Conservation (phyloP, 1,140 invertebrate genomes). For the Theocolax elegans region DNA sequence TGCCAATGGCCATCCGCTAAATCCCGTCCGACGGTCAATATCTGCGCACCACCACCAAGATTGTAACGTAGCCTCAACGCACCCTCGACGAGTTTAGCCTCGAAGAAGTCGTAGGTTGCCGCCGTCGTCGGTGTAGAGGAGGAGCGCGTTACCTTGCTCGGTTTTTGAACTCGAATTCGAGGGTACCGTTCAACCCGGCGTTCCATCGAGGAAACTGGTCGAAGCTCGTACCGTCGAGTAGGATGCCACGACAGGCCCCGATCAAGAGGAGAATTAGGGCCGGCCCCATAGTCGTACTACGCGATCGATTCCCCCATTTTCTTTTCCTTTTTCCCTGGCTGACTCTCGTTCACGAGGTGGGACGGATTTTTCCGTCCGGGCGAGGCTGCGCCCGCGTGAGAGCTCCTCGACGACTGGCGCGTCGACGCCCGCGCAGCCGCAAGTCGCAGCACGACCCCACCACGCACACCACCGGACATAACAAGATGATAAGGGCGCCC, state of each 20-base stretch:
- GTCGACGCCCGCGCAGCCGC: not conserved
- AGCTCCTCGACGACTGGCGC: not conserved
- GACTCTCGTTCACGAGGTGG: too few relatives aligned
- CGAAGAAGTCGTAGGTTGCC: conserved; percentile 95
- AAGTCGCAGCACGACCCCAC: not conserved
- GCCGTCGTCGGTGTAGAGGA: conserved; percentile 94
- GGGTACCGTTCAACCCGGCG: conserved; percentile 83
- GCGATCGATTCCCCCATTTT: too few relatives aligned
- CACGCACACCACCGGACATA: too few relatives aligned
- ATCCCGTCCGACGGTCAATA: conserved; percentile 86
- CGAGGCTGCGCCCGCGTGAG: not conserved
- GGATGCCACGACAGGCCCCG: conserved; percentile 57
- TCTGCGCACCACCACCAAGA: conserved; percentile 86
- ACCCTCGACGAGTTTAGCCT: conserved; percentile 92
- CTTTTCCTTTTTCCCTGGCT: too few relatives aligned
- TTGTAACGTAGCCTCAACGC: conserved; percentile 88
- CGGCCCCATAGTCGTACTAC: too few relatives aligned
- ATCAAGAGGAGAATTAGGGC: too few relatives aligned
- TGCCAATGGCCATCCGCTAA: conserved; percentile 92
- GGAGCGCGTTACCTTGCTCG: conserved; percentile 85
- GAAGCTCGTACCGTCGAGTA: conserved; percentile 86
- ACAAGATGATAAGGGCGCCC: too few relatives aligned
- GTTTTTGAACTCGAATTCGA: conserved; percentile 95
- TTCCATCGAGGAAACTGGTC: conserved; percentile 93
- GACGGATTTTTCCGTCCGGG: too few relatives aligned